A percentile compares a stretch with the other conserved stretches of the same genome.
Evolutionary conservation across 2,113 vertebrate genomes (phyloP).

Genomic region (Cairina moschata): DNA sequence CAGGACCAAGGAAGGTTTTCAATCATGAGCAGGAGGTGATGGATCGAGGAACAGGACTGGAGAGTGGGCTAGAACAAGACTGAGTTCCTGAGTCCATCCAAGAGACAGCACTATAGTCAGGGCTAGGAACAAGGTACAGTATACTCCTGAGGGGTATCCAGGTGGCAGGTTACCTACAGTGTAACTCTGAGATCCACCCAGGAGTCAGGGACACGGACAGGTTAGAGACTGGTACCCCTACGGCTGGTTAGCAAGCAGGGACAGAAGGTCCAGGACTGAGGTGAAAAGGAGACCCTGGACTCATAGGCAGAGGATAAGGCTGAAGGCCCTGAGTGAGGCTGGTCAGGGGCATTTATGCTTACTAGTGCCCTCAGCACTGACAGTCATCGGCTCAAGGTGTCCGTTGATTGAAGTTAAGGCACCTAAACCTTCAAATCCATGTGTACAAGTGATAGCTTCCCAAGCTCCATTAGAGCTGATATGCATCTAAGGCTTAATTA

Average conservation of each 20-base stretch:
- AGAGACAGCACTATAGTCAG: not conserved
- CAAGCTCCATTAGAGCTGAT: not conserved
- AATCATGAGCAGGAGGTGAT: not conserved
- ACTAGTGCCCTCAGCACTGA: not conserved
- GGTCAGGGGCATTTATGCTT: not conserved
- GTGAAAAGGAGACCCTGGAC: not conserved
- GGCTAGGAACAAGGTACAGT: not conserved
- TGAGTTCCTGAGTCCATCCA: not conserved
- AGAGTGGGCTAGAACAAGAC: rapidly evolving
- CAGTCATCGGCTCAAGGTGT: no score
- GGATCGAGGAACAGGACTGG: not conserved
- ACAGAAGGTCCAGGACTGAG: not conserved
- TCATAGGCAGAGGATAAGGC: not conserved
- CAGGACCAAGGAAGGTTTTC: not conserved
- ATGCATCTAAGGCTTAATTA: not conserved
- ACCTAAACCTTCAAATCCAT: not conserved
- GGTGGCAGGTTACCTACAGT: not conserved
- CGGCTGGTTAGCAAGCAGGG: rapidly evolving
- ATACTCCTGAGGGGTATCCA: not conserved
- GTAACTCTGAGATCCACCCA: not conserved
- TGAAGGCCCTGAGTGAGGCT: rapidly evolving
- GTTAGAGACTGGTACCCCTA: not conserved
- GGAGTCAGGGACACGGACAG: not conserved
- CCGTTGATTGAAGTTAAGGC: not conserved
- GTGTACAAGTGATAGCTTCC: not conserved